Evolutionary conservation across 2,113 vertebrate genomes (phyloP).

Genomic region (Microtus richardsoni): DNA sequence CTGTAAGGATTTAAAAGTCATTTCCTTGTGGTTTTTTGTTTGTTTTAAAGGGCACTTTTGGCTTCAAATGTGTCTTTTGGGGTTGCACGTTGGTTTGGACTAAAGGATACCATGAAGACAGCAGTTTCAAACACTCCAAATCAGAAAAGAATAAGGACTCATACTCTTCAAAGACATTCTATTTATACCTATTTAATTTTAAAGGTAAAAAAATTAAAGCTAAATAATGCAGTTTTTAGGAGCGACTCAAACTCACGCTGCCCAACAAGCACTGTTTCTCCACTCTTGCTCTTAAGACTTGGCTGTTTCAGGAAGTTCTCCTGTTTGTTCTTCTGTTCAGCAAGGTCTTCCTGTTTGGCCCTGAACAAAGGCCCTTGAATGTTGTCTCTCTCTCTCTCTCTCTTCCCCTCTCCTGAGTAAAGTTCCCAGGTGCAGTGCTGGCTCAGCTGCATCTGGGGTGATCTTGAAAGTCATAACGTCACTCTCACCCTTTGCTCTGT

Average conservation of each 20-base stretch:
- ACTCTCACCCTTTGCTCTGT: background rate
- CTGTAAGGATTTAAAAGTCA: background rate
- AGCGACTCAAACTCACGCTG: background rate
- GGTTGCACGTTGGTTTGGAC: background rate
- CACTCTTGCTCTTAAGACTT: background rate
- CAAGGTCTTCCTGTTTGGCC: background rate
- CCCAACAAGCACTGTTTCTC: accelerated
- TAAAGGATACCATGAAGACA: background rate
- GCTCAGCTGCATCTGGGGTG: background rate
- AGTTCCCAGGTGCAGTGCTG: background rate
- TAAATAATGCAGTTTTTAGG: background rate
- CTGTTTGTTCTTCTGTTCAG: too few relatives aligned
- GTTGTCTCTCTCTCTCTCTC: background rate
- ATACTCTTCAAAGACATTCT: background rate
- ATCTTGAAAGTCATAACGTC: background rate
- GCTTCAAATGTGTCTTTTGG: background rate
- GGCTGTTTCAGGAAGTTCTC: background rate
- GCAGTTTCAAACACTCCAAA: background rate
- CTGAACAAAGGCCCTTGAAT: background rate
- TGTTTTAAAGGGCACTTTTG: background rate
- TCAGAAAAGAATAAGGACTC: constrained; percentile 2
- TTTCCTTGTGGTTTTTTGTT: background rate
- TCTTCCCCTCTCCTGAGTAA: background rate
- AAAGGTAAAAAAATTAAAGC: background rate
- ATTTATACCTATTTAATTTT: background rate